phyloP scores from a whole-genome alignment of 2,888 invertebrate genomes.

The Leucoma salicis region DNA sequence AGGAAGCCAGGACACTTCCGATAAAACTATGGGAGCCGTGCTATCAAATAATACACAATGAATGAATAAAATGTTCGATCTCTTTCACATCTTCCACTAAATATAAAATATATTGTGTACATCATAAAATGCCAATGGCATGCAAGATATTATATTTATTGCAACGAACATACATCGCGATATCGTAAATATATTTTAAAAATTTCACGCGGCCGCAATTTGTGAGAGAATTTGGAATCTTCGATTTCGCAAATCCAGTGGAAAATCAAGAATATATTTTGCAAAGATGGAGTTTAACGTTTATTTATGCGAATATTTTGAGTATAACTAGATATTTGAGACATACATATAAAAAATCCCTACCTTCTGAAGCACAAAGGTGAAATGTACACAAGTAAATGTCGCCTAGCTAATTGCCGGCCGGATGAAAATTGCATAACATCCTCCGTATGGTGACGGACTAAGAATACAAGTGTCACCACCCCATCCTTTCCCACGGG shows the following conservation, averaged over 20 bases:
- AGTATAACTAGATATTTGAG: too few species aligned
- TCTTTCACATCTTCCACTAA: slow-evolving; percentile 14
- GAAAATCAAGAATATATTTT: slow-evolving; percentile 60
- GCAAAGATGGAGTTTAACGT: slow-evolving; percentile 29
- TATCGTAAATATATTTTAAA: slow-evolving; percentile 47
- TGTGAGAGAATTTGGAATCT: slow-evolving; percentile 34
- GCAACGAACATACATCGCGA: slow-evolving; percentile 43
- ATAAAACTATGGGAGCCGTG: too few species aligned
- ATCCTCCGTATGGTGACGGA: too few species aligned
- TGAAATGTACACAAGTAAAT: too few species aligned
- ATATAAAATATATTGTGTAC: slow-evolving; percentile 28
- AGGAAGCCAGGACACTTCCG: too few species aligned
- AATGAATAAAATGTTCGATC: slow-evolving; percentile 8
- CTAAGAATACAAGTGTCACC: too few species aligned
- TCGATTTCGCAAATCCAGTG: slow-evolving; percentile 42
- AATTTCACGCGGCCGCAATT: slow-evolving; percentile 39
- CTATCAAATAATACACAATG: too few species aligned
- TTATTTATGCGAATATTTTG: not conserved
- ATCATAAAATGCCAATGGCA: slow-evolving; percentile 28
- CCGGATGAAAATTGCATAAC: too few species aligned
- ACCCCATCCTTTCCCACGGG: too few species aligned
- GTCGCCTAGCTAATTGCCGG: too few species aligned
- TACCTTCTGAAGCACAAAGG: too few species aligned
- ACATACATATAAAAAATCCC: too few species aligned
- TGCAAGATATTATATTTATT: slow-evolving; percentile 52